phyloP scores from a whole-genome alignment of 2,888 invertebrate species.

The Drosophila kanekoi region DNA sequence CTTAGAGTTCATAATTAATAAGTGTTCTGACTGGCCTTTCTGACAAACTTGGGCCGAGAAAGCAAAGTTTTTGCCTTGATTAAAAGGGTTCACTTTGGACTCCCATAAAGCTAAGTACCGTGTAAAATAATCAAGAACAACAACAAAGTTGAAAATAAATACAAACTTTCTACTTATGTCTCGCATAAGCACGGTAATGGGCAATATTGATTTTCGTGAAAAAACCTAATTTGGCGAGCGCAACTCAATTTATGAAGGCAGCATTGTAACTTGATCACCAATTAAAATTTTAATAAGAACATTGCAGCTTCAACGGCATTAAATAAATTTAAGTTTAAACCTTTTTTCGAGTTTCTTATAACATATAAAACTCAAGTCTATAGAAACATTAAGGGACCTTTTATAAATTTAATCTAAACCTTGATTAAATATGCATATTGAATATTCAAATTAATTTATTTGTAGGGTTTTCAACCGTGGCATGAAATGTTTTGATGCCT shows the following conservation, averaged over 20 bases:
- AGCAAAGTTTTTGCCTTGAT: slow-evolving; percentile 1
- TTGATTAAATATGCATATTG: background rate
- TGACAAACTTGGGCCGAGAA: background rate
- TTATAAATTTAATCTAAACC: too few relatives aligned
- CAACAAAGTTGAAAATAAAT: slow-evolving; percentile 10
- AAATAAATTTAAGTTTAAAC: too few relatives aligned
- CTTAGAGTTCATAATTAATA: slow-evolving; percentile 40
- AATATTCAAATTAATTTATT: slow-evolving; percentile 24
- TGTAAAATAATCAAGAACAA: background rate
- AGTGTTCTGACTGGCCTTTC: slow-evolving; percentile 1
- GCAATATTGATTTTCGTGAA: background rate
- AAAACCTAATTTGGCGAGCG: background rate
- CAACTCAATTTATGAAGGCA: background rate
- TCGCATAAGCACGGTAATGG: background rate
- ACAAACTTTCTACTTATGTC: slow-evolving; percentile 11
- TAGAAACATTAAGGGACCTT: too few relatives aligned
- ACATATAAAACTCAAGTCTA: too few relatives aligned
- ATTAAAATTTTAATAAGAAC: slow-evolving; percentile 31
- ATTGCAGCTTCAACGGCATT: too few relatives aligned
- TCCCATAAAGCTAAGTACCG: background rate
- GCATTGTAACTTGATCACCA: slow-evolving; percentile 33
- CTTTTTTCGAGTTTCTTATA: background rate
- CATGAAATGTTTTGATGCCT: slow-evolving; percentile 84
- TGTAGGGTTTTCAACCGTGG: slow-evolving; percentile 83
- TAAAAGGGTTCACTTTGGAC: slow-evolving; percentile 10